Evolutionary conservation across 2,888 invertebrate genomes (phyloP), one percentile per base, ranked within the genome.

Genomic region (Hipparchia sbordonii): DNA sequence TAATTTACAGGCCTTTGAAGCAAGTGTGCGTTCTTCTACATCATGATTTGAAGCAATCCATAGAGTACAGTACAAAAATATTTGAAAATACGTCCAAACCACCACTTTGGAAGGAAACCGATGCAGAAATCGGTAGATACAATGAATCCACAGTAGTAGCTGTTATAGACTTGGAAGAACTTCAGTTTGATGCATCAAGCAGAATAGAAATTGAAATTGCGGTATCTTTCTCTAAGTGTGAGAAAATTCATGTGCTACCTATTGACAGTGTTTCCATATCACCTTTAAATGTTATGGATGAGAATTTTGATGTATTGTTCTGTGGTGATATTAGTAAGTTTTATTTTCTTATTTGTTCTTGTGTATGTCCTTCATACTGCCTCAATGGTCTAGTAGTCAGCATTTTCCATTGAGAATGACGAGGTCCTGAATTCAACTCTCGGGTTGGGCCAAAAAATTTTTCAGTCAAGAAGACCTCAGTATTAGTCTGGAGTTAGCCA

Each of bases 61-160:
- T 89, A 39, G 78, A 82, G 33, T 90, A 92, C 74, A 82, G 78
- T 10, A 89, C 91, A 67, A 90, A 88, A 76, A 46, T 91, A n/a
- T 92, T 82, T 79, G 78, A 84, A 59, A 80, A 78, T 68, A 78
- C 70, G 0, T 39, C 75, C 2, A 52, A n/a, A 45, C 39, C 82
- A 52, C 89, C 89, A 12, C 85, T 80, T 78, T 91, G 89, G 89
- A 79, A 76, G 46, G 85, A 88, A 77, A 81, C 71, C 7, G 39
- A 75, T 10, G 76, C 74, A 7, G 81, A 80, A 33, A 76, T 67
- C 5, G 62, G 89, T 6, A 71, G 75, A 71, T 76, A 82, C n/a
- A 69, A 74, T 2, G 78, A 85, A 57, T 77, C 79, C 0, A 81
- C 81, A 6, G 70, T 91, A 54, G 81, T 82, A 23, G 81, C 83